Evolutionary conservation across 2,113 vertebrate species (phyloP).

Genomic region (Prunella fulvescens): DNA sequence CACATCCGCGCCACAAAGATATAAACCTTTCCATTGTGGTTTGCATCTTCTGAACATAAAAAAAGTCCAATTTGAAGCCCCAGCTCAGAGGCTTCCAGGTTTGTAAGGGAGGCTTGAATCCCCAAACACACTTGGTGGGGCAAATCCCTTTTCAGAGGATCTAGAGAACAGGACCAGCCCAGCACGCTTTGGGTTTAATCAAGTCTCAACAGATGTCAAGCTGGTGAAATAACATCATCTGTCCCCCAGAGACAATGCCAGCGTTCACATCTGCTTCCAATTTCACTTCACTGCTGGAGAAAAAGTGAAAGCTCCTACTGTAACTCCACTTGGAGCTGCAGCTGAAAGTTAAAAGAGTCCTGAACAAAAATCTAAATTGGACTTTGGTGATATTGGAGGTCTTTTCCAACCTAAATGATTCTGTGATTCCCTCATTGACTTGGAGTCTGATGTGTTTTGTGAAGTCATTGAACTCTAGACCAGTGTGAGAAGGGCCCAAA

Average conservation of each 20-base stretch:
- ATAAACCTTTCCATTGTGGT: background rate
- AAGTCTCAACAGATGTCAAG: slow-evolving; percentile 37
- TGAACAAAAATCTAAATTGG: background rate
- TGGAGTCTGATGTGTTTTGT: background rate
- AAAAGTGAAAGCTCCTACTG: slow-evolving; percentile 51
- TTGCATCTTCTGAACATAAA: background rate
- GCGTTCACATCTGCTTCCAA: slow-evolving; percentile 22
- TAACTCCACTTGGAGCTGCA: background rate
- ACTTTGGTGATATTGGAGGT: background rate
- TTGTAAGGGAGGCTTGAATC: background rate
- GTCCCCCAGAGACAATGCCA: slow-evolving; percentile 29
- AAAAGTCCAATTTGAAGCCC: background rate
- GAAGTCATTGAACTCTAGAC: background rate
- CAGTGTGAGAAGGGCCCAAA: background rate
- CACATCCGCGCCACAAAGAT: background rate
- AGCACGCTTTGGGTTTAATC: background rate
- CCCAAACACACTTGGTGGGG: background rate
- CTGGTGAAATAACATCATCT: slow-evolving; percentile 46
- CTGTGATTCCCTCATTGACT: background rate
- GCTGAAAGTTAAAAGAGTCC: background rate
- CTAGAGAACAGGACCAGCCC: background rate
- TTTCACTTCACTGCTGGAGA: background rate
- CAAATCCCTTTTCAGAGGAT: background rate
- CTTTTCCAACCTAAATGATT: background rate
- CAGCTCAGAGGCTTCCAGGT: background rate